phyloP scores from a whole-genome alignment of 2,113 vertebrate species.

The Colinus virginianus region DNA sequence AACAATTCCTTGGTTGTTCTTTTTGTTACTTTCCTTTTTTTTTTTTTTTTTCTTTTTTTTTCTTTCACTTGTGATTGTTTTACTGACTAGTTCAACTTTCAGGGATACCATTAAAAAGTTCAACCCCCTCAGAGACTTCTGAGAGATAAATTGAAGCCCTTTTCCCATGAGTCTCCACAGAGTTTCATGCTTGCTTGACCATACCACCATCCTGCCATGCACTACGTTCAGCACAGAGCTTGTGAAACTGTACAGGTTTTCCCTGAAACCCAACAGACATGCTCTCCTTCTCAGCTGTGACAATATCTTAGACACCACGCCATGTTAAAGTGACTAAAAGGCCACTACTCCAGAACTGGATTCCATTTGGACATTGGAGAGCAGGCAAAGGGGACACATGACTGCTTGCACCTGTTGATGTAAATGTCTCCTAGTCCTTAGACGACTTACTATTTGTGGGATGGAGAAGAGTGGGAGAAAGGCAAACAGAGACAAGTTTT shows the following conservation, averaged over 20 bases:
- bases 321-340: neutral
- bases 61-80: neutral
- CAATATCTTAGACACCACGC: neutral
- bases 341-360: conserved; percentile 1
- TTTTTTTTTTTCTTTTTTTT: neutral
- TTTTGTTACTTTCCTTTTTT: neutral
- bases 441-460: conserved; percentile 12
- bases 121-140: neutral
- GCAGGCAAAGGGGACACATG: neutral
- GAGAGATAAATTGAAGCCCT: neutral
- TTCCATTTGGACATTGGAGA: neutral
- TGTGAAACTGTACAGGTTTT: neutral
- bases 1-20: too few relatives aligned
- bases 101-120: neutral
- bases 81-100: neutral
- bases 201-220: neutral
- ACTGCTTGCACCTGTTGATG: conserved; percentile 29
- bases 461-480: neutral
- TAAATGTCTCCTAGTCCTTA: neutral
- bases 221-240: neutral
- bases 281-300: conserved; percentile 24
- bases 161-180: neutral
- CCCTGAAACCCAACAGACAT: neutral
- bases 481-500: neutral
- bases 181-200: neutral